Percentiles rank a stretch among this genome's conserved stretches.
These are phyloP conservation scores for Mesorhabditis spiculigera DNA, from an alignment of 2,888 invertebrate genomes.

Conservation along the genomic window DNA sequence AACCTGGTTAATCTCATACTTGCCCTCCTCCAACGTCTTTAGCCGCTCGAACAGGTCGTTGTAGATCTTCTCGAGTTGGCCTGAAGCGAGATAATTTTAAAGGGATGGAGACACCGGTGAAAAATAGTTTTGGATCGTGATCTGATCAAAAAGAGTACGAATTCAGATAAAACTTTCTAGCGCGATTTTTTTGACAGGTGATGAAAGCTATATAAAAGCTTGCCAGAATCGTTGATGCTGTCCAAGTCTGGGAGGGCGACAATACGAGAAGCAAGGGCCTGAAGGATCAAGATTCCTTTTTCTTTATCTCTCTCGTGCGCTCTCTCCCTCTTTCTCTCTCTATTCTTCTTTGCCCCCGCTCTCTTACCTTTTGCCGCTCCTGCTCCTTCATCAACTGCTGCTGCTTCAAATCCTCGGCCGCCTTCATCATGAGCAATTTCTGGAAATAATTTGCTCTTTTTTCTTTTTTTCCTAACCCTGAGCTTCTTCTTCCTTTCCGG, in stretches of 20 bases:
- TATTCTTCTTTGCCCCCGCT: too few species aligned
- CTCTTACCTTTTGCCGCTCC: conserved; percentile 82
- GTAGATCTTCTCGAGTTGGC: conserved; percentile 50
- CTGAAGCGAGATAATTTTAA: conserved; percentile 17
- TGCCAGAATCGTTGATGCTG: conserved; percentile 81
- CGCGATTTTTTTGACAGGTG: too few species aligned
- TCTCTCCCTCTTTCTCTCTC: background rate
- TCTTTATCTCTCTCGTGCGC: background rate
- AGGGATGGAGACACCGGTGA: background rate
- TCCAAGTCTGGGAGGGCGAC: conserved; percentile 83
- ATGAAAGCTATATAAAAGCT: conserved; percentile 16
- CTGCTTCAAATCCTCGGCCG: conserved; percentile 98
- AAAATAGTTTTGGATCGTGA: background rate
- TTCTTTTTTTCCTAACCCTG: conserved; percentile 70
- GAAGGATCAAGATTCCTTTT: too few species aligned
- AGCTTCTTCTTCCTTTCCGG: conserved; percentile 99
- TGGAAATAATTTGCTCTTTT: conserved; percentile 59
- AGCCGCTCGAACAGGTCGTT: conserved; percentile 67
- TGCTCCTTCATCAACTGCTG: conserved; percentile 98
- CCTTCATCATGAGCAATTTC: conserved; percentile 99
- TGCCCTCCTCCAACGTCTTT: conserved; percentile 61
- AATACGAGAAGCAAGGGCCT: conserved; percentile 88
- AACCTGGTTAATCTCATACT: conserved; percentile 97
- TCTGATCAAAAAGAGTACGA: background rate
- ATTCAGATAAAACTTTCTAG: too few species aligned